Conservation (phyloP, 2,113 vertebrate species). For the Rhinolophus sinicus region DNA sequence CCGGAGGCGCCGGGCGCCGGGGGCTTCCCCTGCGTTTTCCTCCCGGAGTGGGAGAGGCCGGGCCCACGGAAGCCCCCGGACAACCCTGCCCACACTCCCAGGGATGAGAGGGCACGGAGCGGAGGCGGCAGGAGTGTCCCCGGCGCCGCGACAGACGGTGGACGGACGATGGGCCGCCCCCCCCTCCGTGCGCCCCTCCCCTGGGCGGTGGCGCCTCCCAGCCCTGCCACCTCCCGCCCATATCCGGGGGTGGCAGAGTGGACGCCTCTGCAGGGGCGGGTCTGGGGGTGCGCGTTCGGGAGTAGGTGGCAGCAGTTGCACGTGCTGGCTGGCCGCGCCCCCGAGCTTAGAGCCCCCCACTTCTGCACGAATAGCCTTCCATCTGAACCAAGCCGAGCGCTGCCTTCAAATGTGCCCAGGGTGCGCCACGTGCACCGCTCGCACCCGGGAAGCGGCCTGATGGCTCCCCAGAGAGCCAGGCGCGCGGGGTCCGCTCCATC, state of each 20-base stretch:
- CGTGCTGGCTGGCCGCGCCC: not conserved
- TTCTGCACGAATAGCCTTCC: not conserved
- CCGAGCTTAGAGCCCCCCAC: not conserved
- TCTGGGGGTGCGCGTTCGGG: not conserved
- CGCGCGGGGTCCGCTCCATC: not conserved
- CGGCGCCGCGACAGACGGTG: not conserved
- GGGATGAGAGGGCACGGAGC: not conserved
- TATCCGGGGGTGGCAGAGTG: constrained; percentile 66
- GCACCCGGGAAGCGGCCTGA: not conserved
- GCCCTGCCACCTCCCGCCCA: constrained; percentile 60
- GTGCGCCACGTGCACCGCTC: not conserved
- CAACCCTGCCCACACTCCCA: not conserved
- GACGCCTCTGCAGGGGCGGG: not conserved
- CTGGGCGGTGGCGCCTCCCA: constrained; percentile 47
- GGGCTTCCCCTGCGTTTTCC: constrained; percentile 15
- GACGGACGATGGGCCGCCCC: not conserved
- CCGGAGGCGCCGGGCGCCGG: not conserved
- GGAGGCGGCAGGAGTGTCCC: constrained; percentile 41
- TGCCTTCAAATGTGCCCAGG: not conserved
- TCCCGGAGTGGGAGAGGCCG: constrained; percentile 1
- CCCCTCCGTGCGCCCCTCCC: constrained; percentile 52
- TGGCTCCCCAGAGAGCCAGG: too few relatives aligned
- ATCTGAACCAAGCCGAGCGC: accelerated
- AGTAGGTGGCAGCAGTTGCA: not conserved
- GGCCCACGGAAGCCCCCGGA: constrained; percentile 52